These are phyloP conservation scores for Pithys albifrons DNA, from an alignment of 2,113 vertebrate species.

Conservation along the genomic window DNA sequence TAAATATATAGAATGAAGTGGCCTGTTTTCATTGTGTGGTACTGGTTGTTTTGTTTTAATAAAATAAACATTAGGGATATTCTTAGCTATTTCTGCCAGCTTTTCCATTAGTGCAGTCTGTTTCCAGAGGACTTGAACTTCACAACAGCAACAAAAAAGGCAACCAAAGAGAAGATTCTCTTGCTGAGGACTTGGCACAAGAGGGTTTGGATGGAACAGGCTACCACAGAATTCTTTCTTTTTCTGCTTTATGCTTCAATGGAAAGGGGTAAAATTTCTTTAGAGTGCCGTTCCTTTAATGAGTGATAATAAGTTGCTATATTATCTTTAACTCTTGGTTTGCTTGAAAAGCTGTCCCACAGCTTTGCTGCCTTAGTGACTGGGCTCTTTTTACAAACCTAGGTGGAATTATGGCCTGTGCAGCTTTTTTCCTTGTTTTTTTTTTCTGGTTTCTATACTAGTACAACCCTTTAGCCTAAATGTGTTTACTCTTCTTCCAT, in stretches of 20 bases:
- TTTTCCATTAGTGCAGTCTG: neutral
- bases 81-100: conserved; percentile 16
- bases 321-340: neutral
- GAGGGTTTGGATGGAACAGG: neutral
- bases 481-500: neutral
- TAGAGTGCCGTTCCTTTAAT: neutral
- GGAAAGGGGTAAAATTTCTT: neutral
- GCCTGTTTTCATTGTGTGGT: conserved; percentile 9
- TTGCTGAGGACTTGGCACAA: neutral
- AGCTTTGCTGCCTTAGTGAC: neutral
- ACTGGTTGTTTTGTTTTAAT: conserved; percentile 29
- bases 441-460: neutral
- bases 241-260: neutral
- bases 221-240: neutral
- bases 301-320: neutral
- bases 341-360: neutral
- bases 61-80: conserved; percentile 1
- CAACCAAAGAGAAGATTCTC: neutral
- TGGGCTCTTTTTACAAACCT: neutral
- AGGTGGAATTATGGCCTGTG: neutral
- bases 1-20: conserved; percentile 21
- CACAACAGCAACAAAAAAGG: neutral
- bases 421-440: neutral
- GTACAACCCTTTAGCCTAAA: neutral
- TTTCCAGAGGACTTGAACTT: conserved; percentile 39